Conservation (phyloP, 2,888 invertebrate genomes). For the Petrolisthes manimaculis region DNA sequence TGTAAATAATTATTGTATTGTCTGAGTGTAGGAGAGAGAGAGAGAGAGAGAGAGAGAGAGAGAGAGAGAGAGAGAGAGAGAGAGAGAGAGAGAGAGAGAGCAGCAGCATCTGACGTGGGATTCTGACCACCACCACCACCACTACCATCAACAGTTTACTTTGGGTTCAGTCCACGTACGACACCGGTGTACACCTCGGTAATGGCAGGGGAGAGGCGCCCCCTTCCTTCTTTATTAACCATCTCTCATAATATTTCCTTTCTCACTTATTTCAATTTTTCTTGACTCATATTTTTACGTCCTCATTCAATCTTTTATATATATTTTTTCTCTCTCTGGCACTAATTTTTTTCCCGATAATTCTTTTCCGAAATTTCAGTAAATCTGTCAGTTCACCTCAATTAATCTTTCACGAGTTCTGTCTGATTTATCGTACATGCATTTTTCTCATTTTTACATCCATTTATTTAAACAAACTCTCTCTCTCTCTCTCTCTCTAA, state of each 20-base stretch:
- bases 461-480: background rate
- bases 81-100: slow-evolving; percentile 11
- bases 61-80: slow-evolving; percentile 22
- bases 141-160: background rate
- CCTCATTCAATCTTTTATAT: background rate
- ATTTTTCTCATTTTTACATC: background rate
- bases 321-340: background rate
- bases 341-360: background rate
- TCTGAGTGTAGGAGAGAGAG: slow-evolving; percentile 5
- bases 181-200: too few relatives aligned
- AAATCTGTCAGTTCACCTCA: background rate
- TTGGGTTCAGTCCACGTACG: background rate
- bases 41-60: slow-evolving; percentile 22
- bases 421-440: background rate
- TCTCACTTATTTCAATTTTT: background rate
- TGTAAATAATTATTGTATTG: too few relatives aligned
- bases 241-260: background rate
- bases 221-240: background rate
- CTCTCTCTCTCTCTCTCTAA: background rate
- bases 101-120: background rate
- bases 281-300: too few relatives aligned
- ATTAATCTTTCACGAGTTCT: background rate
- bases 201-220: too few relatives aligned
- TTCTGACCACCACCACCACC: background rate
- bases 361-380: too few relatives aligned